A percentile compares a stretch with the other conserved stretches of the same genome.
These are phyloP conservation scores for Panulirus ornatus DNA, from an alignment of 1,140 invertebrate species.

Conservation along the genomic window DNA sequence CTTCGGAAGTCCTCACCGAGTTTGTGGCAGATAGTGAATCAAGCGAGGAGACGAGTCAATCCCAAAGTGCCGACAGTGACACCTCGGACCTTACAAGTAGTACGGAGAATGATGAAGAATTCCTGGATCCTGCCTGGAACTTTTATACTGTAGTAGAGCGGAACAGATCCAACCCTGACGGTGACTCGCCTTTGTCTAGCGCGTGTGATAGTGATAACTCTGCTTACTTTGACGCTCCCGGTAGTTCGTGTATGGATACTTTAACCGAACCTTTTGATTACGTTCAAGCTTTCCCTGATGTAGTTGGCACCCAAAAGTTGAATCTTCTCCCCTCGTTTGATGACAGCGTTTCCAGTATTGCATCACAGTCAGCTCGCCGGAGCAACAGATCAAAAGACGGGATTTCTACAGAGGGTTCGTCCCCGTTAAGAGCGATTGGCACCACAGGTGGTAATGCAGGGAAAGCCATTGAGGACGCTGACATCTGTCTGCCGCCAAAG, in stretches of 20 bases:
- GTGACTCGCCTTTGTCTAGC: neutral
- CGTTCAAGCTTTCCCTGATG: constrained; percentile 40
- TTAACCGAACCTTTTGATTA: constrained; percentile 39
- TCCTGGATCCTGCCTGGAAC: too few relatives aligned
- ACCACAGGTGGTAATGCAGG: neutral
- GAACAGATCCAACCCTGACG: neutral
- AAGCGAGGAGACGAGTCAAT: constrained; percentile 2
- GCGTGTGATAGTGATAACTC: neutral
- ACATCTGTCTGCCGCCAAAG: neutral
- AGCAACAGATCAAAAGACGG: neutral
- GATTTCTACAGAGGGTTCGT: neutral
- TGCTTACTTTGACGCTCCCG: constrained; percentile 31
- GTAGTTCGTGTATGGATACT: constrained; percentile 42
- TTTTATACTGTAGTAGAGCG: neutral
- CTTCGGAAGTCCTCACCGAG: constrained; percentile 45
- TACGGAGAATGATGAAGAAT: neutral
- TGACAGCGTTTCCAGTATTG: constrained; percentile 33
- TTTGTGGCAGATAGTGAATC: constrained; percentile 59
- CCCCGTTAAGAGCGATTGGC: neutral
- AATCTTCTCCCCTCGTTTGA: constrained; percentile 46
- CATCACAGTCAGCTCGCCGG: neutral
- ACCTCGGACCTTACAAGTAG: neutral
- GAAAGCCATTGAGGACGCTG: neutral
- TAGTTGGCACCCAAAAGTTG: constrained; percentile 49
- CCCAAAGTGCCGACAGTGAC: neutral